Conservation (phyloP, 2,113 vertebrate species). For the Hucho hucho region DNA sequence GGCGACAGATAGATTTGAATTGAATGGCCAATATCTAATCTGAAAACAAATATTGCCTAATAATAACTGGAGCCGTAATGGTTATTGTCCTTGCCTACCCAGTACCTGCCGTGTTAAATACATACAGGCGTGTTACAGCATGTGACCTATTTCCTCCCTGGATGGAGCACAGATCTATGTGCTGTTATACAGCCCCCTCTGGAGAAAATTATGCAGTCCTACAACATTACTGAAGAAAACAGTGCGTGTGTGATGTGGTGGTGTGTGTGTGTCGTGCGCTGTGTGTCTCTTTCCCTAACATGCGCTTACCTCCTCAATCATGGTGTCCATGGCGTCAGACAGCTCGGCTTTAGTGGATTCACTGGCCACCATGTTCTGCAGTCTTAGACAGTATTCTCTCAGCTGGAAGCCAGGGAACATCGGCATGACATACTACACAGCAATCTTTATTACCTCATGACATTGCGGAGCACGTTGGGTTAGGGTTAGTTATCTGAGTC, state of each 20-base stretch:
- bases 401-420: slow-evolving; percentile 75
- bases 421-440: no score
- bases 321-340: slow-evolving; percentile 80
- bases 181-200: slow-evolving; percentile 58
- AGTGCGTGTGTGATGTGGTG: neutral
- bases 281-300: slow-evolving; percentile 3
- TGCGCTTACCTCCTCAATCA: slow-evolving; percentile 93
- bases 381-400: slow-evolving; percentile 91
- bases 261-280: neutral
- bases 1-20: no score
- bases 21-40: no score
- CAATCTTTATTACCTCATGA: no score
- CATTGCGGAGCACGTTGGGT: no score
- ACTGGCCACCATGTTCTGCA: slow-evolving; percentile 89
- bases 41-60: no score
- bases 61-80: no score
- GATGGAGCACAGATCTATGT: neutral
- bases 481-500: no score
- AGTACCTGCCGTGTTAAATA: no score
- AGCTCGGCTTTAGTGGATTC: slow-evolving; percentile 82
- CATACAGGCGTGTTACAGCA: neutral
- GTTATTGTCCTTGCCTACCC: no score
- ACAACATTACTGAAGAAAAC: neutral
- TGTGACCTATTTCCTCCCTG: neutral
- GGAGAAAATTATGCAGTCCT: slow-evolving; percentile 28